Evolutionary conservation across 2,797 vertebrate genomes (phyloP), one percentile per base, ranked within the genome.

Genomic region (Acridotheres tristis): DNA sequence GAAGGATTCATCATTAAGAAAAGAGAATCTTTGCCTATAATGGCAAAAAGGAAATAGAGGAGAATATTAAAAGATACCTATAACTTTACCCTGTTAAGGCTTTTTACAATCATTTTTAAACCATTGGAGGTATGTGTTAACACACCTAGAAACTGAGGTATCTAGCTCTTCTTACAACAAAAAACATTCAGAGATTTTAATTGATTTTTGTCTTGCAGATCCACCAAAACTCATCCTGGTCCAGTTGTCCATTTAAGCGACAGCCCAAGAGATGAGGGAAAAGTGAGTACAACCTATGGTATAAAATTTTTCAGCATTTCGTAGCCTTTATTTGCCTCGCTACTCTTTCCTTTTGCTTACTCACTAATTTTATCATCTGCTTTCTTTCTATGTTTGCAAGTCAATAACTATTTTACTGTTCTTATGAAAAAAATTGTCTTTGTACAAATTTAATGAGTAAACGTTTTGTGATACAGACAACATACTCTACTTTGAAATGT

Each of bases 201-300:
- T 79, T 96, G 4, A n/a, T 96, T 95, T 96, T 84, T 96, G 29
- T 89, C 66, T 97, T 96, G 90, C 98, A 99, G 99, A 97, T 99
- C 99, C 81, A 99, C 99, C 93, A 99, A 99, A 98, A 99, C 99
- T 97, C 99, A 99, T 95, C 99, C 99, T 90, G 99, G 99, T 83
- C 99, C 99, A 22, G 99, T 99, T 96, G 99, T 99, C 91, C 99
- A 99, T 97, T 98, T 99, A 97, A 99, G 99, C 84, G 99, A 99
- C 97, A 99, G 99, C 95, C 99, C 99, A 79, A 99, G 99, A 98
- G 99, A 99, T 77, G 99, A 99, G 97, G 99, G 99, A 86, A 99
- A 99, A 98, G 99, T 99, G 97, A 99, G 99, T 98, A 96, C 69
- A 81, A 54, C 14, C 59, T 34, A 55, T 61, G 25, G 45, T 66